These are phyloP conservation scores for Drosophila algonquin DNA, from an alignment of 2,888 invertebrate species.

Conservation along the genomic window DNA sequence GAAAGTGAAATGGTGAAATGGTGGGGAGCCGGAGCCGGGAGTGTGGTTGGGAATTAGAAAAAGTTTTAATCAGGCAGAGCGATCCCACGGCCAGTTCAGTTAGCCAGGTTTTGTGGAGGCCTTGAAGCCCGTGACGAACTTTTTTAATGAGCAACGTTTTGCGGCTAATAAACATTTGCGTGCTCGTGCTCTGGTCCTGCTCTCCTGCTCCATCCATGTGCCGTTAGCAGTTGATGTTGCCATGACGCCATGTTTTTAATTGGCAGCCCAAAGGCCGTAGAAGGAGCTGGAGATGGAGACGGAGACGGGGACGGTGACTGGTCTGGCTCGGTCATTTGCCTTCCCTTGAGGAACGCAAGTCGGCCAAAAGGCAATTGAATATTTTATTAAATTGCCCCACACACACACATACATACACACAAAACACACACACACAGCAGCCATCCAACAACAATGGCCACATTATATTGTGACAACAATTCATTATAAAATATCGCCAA, in stretches of 20 bases:
- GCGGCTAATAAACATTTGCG: constrained; percentile 80
- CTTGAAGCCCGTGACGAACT: constrained; percentile 66
- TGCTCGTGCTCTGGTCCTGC: constrained; percentile 27
- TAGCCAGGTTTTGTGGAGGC: constrained; percentile 29
- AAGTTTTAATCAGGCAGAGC: constrained; percentile 42
- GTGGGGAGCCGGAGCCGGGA: neutral
- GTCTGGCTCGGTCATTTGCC: constrained; percentile 32
- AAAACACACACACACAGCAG: constrained; percentile 25
- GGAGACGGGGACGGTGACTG: neutral
- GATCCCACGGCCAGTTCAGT: constrained; percentile 24
- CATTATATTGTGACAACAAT: constrained; percentile 76
- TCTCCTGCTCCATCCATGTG: constrained; percentile 23
- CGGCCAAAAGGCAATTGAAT: constrained; percentile 65
- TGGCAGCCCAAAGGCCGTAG: constrained; percentile 56
- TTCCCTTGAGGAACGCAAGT: constrained; percentile 50
- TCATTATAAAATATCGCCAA: constrained; percentile 67
- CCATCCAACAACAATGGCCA: constrained; percentile 38
- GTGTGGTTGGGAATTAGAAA: constrained; percentile 8
- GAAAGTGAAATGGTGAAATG: neutral
- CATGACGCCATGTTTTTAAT: constrained; percentile 79
- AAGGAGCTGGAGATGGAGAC: constrained; percentile 17
- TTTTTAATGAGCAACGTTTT: constrained; percentile 77
- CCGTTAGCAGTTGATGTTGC: constrained; percentile 51
- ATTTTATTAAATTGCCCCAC: constrained; percentile 64
- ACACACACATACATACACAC: constrained; percentile 18